Conservation (phyloP, 2,797 vertebrate genomes). For the Chaunax sp. region DNA sequence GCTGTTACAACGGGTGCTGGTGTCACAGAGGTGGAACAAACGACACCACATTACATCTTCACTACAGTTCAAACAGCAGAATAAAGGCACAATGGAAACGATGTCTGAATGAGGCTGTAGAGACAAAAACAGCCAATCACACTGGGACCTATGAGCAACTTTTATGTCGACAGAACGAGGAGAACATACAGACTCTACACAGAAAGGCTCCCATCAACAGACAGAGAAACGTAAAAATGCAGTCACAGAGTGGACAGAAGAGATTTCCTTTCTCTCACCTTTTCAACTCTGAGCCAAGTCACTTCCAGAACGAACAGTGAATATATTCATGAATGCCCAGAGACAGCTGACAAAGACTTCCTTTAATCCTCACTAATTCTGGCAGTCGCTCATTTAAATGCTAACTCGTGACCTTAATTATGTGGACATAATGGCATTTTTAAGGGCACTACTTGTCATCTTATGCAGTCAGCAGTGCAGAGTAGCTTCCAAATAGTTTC, state of each 20-base stretch:
- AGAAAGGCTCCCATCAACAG: too few species aligned
- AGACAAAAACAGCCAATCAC: too few species aligned
- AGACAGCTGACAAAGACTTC: constrained; percentile 59
- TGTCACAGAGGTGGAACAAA: too few species aligned
- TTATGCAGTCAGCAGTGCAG: constrained; percentile 10
- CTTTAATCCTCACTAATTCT: constrained; percentile 53
- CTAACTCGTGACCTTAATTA: constrained; percentile 54
- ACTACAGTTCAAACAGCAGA: too few species aligned
- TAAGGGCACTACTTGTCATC: constrained; percentile 34
- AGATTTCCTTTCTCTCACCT: constrained; percentile 62
- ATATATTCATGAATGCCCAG: constrained; percentile 41
- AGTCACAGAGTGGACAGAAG: too few species aligned
- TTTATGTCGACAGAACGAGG: background rate
- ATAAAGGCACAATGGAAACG: too few species aligned
- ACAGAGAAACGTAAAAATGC: too few species aligned
- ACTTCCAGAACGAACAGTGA: constrained; percentile 42
- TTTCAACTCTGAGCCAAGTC: constrained; percentile 49
- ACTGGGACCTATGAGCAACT: background rate
- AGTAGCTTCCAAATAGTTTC: constrained; percentile 12
- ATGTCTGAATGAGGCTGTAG: too few species aligned
- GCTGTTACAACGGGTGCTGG: too few species aligned
- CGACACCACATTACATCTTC: too few species aligned
- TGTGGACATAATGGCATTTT: constrained; percentile 45
- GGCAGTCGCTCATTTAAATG: constrained; percentile 50
- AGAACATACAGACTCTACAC: too few species aligned